These are phyloP conservation scores for Pangasius djambal DNA, from an alignment of 2,797 vertebrate species.

Conservation along the genomic window DNA sequence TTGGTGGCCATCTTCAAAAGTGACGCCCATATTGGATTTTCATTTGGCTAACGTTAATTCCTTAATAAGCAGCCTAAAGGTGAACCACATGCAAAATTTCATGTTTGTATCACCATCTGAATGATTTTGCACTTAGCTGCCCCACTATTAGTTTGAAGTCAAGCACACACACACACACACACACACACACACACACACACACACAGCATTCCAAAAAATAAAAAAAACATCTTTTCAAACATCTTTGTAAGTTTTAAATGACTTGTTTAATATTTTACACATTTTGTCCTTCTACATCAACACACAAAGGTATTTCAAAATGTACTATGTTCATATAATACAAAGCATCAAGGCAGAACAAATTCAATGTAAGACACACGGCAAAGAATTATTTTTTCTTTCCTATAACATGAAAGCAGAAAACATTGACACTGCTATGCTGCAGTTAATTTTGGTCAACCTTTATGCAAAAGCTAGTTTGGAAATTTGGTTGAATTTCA, in stretches of 20 bases:
- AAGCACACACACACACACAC: not conserved
- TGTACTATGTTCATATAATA: constrained; percentile 53
- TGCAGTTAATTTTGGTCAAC: constrained; percentile 51
- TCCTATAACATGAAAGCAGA: constrained; percentile 59
- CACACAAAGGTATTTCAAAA: constrained; percentile 58
- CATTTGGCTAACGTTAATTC: not conserved
- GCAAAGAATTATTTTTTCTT: constrained; percentile 34
- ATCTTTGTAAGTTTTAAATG: constrained; percentile 20
- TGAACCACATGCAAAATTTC: not conserved
- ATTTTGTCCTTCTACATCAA: constrained; percentile 51
- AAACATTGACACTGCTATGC: constrained; percentile 51
- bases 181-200: not conserved
- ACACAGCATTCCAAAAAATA: not conserved
- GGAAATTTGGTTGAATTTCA: constrained; percentile 44
- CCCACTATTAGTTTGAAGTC: not conserved
- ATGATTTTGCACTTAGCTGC: not conserved
- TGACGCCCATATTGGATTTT: too few species aligned
- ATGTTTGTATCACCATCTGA: not conserved
- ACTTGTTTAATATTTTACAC: constrained; percentile 57
- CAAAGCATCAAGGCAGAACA: constrained; percentile 58
- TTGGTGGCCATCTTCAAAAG: not conserved
- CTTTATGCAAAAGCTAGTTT: constrained; percentile 35
- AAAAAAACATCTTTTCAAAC: not conserved
- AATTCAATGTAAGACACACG: constrained; percentile 1
- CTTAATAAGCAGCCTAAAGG: not conserved